phyloP scores from a whole-genome alignment of 2,888 invertebrate species.

The Smittia aterrima region DNA sequence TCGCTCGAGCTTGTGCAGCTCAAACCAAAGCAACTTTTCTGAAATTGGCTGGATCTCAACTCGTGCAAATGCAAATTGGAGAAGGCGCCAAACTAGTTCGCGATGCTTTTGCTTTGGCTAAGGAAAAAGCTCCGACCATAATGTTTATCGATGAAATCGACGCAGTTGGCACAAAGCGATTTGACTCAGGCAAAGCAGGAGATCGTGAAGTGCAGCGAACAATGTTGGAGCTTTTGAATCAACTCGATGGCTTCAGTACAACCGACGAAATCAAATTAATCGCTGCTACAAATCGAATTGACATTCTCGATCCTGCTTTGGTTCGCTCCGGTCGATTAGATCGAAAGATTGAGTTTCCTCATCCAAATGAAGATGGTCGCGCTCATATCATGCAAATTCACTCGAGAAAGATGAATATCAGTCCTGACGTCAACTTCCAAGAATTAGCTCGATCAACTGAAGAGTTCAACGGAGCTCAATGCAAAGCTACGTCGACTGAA shows the following conservation, averaged over 20 bases:
- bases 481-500: slow-evolving; percentile 99
- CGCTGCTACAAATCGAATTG: slow-evolving; percentile 97
- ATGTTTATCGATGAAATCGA: slow-evolving; percentile 99
- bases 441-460: slow-evolving; percentile 96
- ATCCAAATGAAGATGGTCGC: slow-evolving; percentile 97
- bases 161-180: slow-evolving; percentile 93
- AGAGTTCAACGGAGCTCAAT: slow-evolving; percentile 99
- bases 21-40: slow-evolving; percentile 99
- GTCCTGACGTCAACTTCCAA: slow-evolving; percentile 86
- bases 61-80: slow-evolving; percentile 99
- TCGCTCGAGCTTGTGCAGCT: slow-evolving; percentile 64
- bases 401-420: slow-evolving; percentile 98
- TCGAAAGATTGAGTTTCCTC: slow-evolving; percentile 98
- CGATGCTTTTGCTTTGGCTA: slow-evolving; percentile 96
- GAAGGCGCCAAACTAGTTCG: slow-evolving; percentile 95
- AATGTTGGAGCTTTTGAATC: slow-evolving; percentile 98
- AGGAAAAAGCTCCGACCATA: slow-evolving; percentile 98
- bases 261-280: slow-evolving; percentile 98
- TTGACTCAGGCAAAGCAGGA: slow-evolving; percentile 98
- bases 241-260: slow-evolving; percentile 97
- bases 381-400: slow-evolving; percentile 98
- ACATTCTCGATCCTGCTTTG: slow-evolving; percentile 96
- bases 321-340: slow-evolving; percentile 94
- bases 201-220: slow-evolving; percentile 99
- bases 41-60: slow-evolving; percentile 96